These are phyloP conservation scores for Yoshiicerus persimilis DNA, from an alignment of 1,140 invertebrate genomes.

Conservation along the genomic window DNA sequence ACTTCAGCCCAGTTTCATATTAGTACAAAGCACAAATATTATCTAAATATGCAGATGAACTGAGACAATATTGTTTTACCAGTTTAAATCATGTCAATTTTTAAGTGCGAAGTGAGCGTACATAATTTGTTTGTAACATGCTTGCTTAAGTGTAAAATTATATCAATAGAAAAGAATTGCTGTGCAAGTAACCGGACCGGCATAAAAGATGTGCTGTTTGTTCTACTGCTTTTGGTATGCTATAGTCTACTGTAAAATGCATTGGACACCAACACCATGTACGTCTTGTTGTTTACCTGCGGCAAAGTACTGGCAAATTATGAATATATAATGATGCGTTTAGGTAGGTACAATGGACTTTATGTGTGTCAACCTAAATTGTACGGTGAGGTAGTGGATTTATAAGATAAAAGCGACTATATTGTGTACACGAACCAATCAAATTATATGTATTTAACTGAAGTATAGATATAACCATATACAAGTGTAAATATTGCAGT, in stretches of 20 bases:
- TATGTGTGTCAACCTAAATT: background rate
- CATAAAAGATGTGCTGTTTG: background rate
- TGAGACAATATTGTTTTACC: no score
- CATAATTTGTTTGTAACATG: background rate
- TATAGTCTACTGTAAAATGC: background rate
- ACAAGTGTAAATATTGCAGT: background rate
- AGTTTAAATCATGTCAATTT: no score
- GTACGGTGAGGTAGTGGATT: background rate
- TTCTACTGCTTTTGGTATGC: background rate
- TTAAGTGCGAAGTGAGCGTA: no score
- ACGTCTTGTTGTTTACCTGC: background rate
- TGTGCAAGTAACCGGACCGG: background rate
- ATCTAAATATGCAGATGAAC: no score
- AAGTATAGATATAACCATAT: background rate
- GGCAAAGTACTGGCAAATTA: background rate
- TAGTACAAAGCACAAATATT: no score
- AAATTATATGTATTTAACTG: background rate
- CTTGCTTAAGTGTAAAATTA: background rate
- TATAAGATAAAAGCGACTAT: background rate
- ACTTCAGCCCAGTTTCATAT: no score
- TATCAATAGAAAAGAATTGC: background rate
- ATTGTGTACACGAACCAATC: background rate
- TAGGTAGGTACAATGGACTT: slow-evolving; percentile 8
- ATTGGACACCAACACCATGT: background rate
- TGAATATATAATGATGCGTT: background rate